Evolutionary conservation across 2,888 invertebrate genomes (phyloP).

Genomic region (Agonopterix arenella): DNA sequence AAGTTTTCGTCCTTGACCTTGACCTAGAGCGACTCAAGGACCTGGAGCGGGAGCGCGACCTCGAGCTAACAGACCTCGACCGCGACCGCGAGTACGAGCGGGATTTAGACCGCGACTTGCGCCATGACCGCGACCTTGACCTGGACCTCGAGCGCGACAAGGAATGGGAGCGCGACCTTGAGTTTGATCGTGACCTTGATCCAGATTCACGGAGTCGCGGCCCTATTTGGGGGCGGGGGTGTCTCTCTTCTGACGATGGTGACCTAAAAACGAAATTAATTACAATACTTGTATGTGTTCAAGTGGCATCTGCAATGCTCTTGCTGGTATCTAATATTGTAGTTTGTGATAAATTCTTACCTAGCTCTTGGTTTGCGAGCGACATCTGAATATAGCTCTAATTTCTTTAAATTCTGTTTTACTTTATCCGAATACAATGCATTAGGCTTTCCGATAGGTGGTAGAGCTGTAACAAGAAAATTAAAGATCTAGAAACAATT

Average conservation of each 20-base stretch:
- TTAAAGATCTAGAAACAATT: too few relatives aligned
- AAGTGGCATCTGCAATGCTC: too few relatives aligned
- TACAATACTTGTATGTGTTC: too few relatives aligned
- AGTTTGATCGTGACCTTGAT: slow-evolving; percentile 34
- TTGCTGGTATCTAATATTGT: too few relatives aligned
- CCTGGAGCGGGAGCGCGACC: slow-evolving; percentile 41
- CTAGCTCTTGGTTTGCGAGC: slow-evolving; percentile 43
- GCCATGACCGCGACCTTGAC: slow-evolving; percentile 26
- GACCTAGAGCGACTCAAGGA: slow-evolving; percentile 23
- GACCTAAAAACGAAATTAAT: slow-evolving; percentile 16
- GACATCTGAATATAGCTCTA: slow-evolving; percentile 53
- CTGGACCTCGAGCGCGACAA: slow-evolving; percentile 31
- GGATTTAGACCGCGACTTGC: slow-evolving; percentile 41
- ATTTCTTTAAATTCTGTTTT: slow-evolving; percentile 56
- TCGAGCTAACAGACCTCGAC: slow-evolving; percentile 46
- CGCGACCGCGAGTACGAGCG: slow-evolving; percentile 41
- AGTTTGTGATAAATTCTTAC: too few relatives aligned
- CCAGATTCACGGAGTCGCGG: slow-evolving; percentile 27
- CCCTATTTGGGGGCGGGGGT: slow-evolving; percentile 39
- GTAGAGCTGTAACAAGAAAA: too few relatives aligned
- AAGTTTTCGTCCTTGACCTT: slow-evolving; percentile 18
- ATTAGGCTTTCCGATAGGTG: slow-evolving; percentile 18
- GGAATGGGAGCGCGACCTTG: slow-evolving; percentile 30
- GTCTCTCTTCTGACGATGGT: slow-evolving; percentile 27
- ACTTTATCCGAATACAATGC: slow-evolving; percentile 62